phyloP scores from a whole-genome alignment of 2,888 invertebrate species.

The Hemistola chrysoprasaria region DNA sequence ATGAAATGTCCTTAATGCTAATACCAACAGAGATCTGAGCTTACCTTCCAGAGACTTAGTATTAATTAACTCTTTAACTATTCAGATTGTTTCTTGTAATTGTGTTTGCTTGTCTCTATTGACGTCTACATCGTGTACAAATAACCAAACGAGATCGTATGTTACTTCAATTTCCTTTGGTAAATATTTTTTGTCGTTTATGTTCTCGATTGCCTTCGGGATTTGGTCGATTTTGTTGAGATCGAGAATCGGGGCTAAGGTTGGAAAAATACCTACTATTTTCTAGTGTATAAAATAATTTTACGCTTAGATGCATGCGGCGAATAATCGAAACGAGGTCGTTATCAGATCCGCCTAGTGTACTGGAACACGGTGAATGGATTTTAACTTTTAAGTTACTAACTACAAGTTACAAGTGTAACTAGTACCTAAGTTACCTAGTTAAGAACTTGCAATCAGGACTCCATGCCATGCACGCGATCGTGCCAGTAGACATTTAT shows the following conservation, averaged over 20 bases:
- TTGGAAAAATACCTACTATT: not conserved
- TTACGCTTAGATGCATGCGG: slow-evolving; percentile 8
- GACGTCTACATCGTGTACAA: slow-evolving; percentile 4
- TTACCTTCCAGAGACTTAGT: slow-evolving; percentile 36
- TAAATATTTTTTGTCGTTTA: slow-evolving; percentile 9
- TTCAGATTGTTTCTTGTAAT: slow-evolving; percentile 12
- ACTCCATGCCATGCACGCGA: slow-evolving; percentile 33
- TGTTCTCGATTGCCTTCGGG: slow-evolving; percentile 12
- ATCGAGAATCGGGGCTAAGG: slow-evolving; percentile 8
- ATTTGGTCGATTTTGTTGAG: slow-evolving; percentile 3
- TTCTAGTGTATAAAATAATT: not conserved
- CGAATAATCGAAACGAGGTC: slow-evolving; percentile 17
- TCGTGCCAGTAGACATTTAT: slow-evolving; percentile 27
- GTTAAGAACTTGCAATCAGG: slow-evolving; percentile 41
- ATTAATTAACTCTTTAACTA: slow-evolving; percentile 37
- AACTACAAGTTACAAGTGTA: too few species aligned
- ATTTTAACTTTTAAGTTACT: slow-evolving; percentile 24
- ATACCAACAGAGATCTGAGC: slow-evolving; percentile 42
- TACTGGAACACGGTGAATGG: slow-evolving; percentile 35
- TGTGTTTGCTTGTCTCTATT: slow-evolving; percentile 9
- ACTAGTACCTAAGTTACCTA: slow-evolving; percentile 26
- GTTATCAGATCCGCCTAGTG: slow-evolving; percentile 30
- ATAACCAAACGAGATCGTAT: slow-evolving; percentile 5
- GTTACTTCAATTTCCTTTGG: slow-evolving; percentile 7
- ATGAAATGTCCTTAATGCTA: slow-evolving; percentile 46